A percentile compares a stretch with the other conserved stretches of the same genome.
phyloP scores from a whole-genome alignment of 2,888 invertebrate genomes.

The Hydriomena furcata region DNA sequence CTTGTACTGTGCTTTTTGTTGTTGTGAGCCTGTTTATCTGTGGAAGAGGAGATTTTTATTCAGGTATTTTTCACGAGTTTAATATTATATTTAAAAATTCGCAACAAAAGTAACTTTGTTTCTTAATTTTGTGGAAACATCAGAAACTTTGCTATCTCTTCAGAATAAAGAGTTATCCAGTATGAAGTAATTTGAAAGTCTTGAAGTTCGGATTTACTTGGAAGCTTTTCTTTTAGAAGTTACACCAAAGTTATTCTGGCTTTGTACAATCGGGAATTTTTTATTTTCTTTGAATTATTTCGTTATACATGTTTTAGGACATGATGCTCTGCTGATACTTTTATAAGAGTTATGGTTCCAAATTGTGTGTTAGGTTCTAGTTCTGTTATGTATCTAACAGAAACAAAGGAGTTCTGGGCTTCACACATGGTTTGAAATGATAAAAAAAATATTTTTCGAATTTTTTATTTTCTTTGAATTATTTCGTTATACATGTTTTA shows the following conservation, averaged over 20 bases:
- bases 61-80: slow-evolving; percentile 20
- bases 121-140: slow-evolving; percentile 1
- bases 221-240: neutral
- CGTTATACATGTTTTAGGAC: no score
- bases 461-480: no score
- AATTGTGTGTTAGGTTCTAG: no score
- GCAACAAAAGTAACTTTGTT: slow-evolving; percentile 5
- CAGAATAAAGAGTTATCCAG: slow-evolving; percentile 1
- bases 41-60: slow-evolving; percentile 1
- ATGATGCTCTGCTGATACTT: no score
- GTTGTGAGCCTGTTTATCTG: slow-evolving; percentile 26
- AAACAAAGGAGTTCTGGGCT: no score
- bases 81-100: neutral
- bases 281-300: no score
- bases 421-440: no score
- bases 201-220: neutral
- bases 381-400: no score
- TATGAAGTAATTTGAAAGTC: slow-evolving; percentile 3
- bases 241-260: neutral
- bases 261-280: no score
- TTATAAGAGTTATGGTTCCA: no score
- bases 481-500: no score
- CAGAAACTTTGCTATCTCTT: slow-evolving; percentile 1
- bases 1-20: slow-evolving; percentile 53
- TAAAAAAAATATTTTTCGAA: no score